Evolutionary conservation across 2,113 vertebrate species (phyloP).

Genomic region (Elaphurus davidianus): DNA sequence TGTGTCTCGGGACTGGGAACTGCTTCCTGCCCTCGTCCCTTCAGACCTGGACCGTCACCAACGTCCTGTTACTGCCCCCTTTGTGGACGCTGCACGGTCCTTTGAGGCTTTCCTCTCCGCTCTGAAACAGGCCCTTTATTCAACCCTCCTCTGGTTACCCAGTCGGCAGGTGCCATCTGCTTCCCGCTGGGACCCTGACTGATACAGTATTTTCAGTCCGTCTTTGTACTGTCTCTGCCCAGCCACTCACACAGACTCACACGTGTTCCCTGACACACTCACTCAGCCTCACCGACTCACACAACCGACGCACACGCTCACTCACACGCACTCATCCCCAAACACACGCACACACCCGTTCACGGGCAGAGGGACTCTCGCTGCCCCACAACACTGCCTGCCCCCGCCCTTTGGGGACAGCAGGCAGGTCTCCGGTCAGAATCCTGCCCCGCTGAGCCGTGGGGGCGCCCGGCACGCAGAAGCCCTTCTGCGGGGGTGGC

Average conservation of each 20-base stretch:
- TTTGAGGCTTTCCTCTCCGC: background rate
- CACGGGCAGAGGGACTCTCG: background rate
- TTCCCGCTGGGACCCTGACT: conserved; percentile 43
- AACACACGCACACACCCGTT: background rate
- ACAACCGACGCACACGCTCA: background rate
- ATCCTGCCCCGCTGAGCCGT: background rate
- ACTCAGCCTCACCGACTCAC: background rate
- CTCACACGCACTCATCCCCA: background rate
- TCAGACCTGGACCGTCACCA: background rate
- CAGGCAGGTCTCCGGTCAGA: background rate
- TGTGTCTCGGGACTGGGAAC: background rate
- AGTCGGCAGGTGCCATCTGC: background rate
- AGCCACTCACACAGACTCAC: background rate
- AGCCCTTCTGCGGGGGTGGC: background rate
- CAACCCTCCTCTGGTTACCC: conserved; percentile 15
- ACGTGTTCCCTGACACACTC: background rate
- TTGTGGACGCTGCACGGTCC: background rate
- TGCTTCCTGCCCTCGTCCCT: background rate
- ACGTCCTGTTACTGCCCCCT: background rate
- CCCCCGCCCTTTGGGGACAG: background rate
- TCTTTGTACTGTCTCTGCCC: background rate
- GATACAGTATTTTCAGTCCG: background rate
- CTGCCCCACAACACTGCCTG: rapidly evolving
- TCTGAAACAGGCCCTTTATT: background rate
- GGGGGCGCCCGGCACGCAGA: background rate